Conservation (phyloP, 2,113 vertebrate species). For the Malurus cyaneus region DNA sequence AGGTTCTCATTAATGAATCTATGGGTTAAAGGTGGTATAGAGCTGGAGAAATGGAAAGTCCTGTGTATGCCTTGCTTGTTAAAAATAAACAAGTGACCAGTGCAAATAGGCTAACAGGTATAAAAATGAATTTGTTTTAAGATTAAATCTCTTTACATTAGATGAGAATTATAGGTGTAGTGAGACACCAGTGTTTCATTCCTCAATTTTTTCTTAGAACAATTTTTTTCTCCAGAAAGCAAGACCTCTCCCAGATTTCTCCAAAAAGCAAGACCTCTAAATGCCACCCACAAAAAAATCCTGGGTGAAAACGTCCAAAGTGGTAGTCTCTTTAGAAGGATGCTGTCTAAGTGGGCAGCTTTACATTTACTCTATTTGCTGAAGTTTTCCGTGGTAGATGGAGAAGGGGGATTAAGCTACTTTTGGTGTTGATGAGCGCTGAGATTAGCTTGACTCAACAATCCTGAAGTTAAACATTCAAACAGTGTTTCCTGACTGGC, state of each 20-base stretch:
- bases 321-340: background rate
- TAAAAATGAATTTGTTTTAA: background rate
- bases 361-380: background rate
- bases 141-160: background rate
- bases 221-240: background rate
- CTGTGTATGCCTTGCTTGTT: background rate
- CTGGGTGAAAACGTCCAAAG: constrained; percentile 50
- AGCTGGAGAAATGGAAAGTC: background rate
- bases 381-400: background rate
- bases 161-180: background rate
- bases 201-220: background rate
- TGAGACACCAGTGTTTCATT: background rate
- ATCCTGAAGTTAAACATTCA: background rate
- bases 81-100: background rate
- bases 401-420: background rate
- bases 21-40: background rate
- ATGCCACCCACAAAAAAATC: background rate
- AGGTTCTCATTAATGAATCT: background rate
- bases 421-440: background rate
- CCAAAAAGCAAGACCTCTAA: background rate
- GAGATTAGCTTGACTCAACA: background rate
- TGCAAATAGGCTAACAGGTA: background rate
- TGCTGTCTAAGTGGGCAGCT: background rate
- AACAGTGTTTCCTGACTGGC: background rate
- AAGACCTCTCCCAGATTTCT: constrained; percentile 16